phyloP scores from a whole-genome alignment of 1,140 invertebrate genomes.

The Drosophila mayri region DNA sequence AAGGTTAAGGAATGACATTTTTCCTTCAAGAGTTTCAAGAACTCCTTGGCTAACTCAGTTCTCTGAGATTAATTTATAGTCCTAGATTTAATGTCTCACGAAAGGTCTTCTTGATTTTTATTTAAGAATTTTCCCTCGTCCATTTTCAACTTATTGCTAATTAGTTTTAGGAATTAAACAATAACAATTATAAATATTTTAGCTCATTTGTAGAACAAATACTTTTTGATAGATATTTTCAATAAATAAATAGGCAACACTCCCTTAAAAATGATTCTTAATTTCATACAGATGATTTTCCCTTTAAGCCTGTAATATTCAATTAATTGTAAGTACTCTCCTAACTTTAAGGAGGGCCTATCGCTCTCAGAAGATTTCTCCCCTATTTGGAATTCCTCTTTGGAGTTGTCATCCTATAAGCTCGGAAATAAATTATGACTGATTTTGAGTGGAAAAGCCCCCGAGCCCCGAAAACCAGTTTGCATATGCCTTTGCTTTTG shows the following conservation, averaged over 20 bases:
- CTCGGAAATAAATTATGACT: constrained; percentile 21
- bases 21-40: too few species aligned
- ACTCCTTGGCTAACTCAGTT: too few species aligned
- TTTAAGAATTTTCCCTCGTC: too few species aligned
- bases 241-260: neutral
- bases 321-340: neutral
- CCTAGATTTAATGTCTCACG: too few species aligned
- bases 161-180: too few species aligned
- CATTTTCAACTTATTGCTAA: too few species aligned
- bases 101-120: too few species aligned
- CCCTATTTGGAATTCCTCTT: neutral
- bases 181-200: too few species aligned
- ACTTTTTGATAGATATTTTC: neutral
- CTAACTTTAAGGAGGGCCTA: neutral
- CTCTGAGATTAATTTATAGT: too few species aligned
- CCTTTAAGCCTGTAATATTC: neutral
- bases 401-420: constrained; percentile 27
- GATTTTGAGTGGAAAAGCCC: constrained; percentile 2
- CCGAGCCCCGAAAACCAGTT: neutral
- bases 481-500: constrained; percentile 20
- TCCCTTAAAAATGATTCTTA: neutral
- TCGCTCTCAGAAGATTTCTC: neutral
- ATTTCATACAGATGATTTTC: neutral
- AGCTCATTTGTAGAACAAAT: too few species aligned
- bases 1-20: too few species aligned